phyloP scores from a whole-genome alignment of 1,140 invertebrate genomes.

The Ceratina calcarata region DNA sequence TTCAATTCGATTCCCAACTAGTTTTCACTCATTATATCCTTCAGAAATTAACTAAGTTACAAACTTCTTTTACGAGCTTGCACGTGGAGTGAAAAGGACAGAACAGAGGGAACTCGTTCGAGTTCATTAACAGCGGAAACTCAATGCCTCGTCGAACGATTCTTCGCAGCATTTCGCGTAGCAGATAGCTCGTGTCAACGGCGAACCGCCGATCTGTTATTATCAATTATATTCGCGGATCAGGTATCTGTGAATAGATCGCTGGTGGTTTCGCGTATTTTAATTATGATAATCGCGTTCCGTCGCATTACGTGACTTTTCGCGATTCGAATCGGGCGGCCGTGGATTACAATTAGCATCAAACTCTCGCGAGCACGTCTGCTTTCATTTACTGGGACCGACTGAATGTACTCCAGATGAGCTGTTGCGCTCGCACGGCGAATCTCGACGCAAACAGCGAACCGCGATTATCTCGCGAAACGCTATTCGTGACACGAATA shows the following conservation, averaged over 20 bases:
- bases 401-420: constrained; percentile 44
- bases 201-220: neutral
- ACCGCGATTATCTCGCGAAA: neutral
- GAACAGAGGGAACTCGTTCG: too few species aligned
- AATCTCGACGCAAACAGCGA: neutral
- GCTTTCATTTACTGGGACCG: constrained; percentile 31
- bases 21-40: too few species aligned
- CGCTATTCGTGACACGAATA: neutral
- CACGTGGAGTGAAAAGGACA: too few species aligned
- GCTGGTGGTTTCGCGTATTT: too few species aligned
- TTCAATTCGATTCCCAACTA: too few species aligned
- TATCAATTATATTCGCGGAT: constrained; percentile 16
- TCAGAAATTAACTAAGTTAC: too few species aligned
- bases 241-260: too few species aligned
- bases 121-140: too few species aligned
- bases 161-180: neutral
- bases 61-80: too few species aligned
- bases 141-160: neutral
- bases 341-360: constrained; percentile 47
- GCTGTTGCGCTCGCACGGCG: constrained; percentile 3
- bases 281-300: constrained; percentile 31
- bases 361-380: constrained; percentile 12
- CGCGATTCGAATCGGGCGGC: neutral
- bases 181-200: neutral
- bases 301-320: constrained; percentile 33